Evolutionary conservation across 2,888 invertebrate genomes (phyloP).

Genomic region (Iselma pallidipennis): DNA sequence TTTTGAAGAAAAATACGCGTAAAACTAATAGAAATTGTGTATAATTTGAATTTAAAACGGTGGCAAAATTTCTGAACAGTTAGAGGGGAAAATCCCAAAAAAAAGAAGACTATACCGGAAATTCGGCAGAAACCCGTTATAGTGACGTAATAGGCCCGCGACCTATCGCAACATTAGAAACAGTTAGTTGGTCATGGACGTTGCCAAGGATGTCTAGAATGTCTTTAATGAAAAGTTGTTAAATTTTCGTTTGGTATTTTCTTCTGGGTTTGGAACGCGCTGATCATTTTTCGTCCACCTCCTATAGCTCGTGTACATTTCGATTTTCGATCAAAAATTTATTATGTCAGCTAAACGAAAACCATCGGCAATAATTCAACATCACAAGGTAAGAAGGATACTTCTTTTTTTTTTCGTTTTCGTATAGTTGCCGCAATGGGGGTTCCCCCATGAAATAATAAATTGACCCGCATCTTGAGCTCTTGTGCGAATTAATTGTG

Average conservation of each 20-base stretch:
- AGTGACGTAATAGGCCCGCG: conserved; percentile 37
- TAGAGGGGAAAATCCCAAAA: too few species aligned
- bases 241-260: too few species aligned
- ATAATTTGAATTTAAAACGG: too few species aligned
- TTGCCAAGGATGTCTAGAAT: conserved; percentile 39
- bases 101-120: conserved; percentile 6
- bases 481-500: background rate
- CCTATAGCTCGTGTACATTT: too few species aligned
- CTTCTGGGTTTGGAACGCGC: too few species aligned
- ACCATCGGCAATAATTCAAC: conserved; percentile 74
- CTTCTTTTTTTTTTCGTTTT: too few species aligned
- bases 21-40: too few species aligned
- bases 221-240: background rate
- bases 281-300: too few species aligned
- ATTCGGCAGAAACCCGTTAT: conserved; percentile 33
- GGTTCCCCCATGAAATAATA: conserved; percentile 6
- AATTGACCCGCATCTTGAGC: conserved; percentile 15
- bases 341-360: conserved; percentile 74
- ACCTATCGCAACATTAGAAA: conserved; percentile 54
- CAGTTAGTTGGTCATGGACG: conserved; percentile 54
- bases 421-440: conserved; percentile 4
- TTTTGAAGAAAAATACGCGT: too few species aligned
- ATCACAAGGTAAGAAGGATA: conserved; percentile 55
- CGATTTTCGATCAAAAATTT: background rate
- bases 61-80: too few species aligned